These are phyloP conservation scores for Acestrorhynchus altus DNA, from an alignment of 2,797 vertebrate genomes.

Conservation along the genomic window DNA sequence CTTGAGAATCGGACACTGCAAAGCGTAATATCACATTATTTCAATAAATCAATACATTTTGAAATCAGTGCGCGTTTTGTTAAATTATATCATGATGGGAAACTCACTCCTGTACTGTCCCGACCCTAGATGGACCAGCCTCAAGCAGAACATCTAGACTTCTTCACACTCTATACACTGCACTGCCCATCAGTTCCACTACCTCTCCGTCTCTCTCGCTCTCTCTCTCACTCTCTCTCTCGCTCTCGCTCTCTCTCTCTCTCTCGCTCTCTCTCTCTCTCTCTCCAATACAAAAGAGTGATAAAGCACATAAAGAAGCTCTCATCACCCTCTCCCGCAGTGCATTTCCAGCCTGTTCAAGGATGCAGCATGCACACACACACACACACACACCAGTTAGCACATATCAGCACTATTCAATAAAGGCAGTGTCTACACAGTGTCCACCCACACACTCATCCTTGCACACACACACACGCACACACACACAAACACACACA, in stretches of 20 bases:
- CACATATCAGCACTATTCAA: slow-evolving; percentile 77
- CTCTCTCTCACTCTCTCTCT: slow-evolving; percentile 4
- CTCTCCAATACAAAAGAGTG: slow-evolving; percentile 13
- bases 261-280: neutral
- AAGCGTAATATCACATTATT: too few species aligned
- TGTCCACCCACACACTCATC: slow-evolving; percentile 53
- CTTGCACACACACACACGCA: slow-evolving; percentile 38
- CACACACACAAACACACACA: slow-evolving; percentile 17
- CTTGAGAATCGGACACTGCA: too few species aligned
- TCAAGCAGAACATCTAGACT: slow-evolving; percentile 37
- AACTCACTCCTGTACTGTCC: neutral
- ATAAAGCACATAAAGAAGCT: slow-evolving; percentile 34
- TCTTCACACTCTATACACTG: slow-evolving; percentile 21
- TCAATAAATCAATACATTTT: too few species aligned
- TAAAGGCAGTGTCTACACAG: slow-evolving; percentile 69
- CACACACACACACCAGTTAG: slow-evolving; percentile 45
- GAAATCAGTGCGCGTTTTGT: too few species aligned
- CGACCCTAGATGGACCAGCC: neutral
- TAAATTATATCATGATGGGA: too few species aligned
- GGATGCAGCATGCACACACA: slow-evolving; percentile 40
- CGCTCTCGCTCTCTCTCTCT: too few species aligned
- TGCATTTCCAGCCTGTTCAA: slow-evolving; percentile 32
- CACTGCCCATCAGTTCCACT: neutral
- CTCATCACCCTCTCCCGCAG: slow-evolving; percentile 40
- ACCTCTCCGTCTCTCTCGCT: slow-evolving; percentile 13